Base-by-base conservation (phyloP, 2,797 vertebrate species). In the Pampus argenteus region DNA sequence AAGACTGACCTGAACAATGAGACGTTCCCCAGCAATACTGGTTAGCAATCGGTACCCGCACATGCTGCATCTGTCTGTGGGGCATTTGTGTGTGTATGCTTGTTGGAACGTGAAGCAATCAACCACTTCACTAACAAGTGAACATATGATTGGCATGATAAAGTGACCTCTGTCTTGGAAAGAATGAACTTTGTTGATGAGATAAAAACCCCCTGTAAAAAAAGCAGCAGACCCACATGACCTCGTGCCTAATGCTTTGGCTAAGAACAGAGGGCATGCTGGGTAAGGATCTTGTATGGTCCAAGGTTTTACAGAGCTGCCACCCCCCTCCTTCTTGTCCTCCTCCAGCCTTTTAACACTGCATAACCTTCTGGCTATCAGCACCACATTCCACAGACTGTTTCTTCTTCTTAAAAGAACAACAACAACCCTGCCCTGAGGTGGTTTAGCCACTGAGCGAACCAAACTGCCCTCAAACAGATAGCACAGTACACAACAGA, bases 291-390 rank as follows among this genome's bases (percentile, higher is more conserved):
- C 74, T 49, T 81, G 76, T 78, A 82, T 78, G 80, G 86, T 80
- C 78, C 74, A 76, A 81, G 66, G 81, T 82, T 86, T 88, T 78
- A 87, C 82, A 81, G 75, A 83, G 74, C 83, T 47, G 56, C 75
- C 49, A 34, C 71, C 61, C 48, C 77, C 62, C 18, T 38, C 57
- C 67, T n/a, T 66, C 65, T 45, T 51, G 45, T 54, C 61, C 73
- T 70, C 72, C 75, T 71, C 25, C 72, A 74, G 65, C 79, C 66
- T 82, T 87, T 84, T 88, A 89, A 90, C 81, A 82, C 84, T 52
- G 64, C 81, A 81, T 88, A 91, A 90, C 91, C 91, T 92, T 90
- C 89, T 91, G 89, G 87, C 91, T 92, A 91, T 92, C 89, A 90
- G 83, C 74, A 72, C 82, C 66, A 86, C 92, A 92, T 92, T 92